Evolutionary conservation across 1,140 invertebrate genomes (phyloP), one percentile per base, ranked within the genome.

Genomic region (Megathymus violae): DNA sequence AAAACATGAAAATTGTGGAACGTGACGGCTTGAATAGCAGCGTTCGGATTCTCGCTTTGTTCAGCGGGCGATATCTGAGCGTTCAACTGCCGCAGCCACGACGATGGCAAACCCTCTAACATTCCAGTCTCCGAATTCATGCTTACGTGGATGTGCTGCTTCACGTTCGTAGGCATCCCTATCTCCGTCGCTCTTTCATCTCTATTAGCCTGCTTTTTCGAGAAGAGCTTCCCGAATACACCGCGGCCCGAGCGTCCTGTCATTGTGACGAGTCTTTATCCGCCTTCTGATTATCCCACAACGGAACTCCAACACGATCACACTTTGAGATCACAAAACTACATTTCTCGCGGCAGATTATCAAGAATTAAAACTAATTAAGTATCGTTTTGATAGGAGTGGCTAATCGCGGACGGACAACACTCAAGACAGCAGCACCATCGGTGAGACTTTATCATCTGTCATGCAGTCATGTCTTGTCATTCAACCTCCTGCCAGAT

Each of bases 41-140:
- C 97, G 71, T 96, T 94, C 1, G 98, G 97, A 92, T 99, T 97
- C 76, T 98, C 94, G 82, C 96, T 94, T 86, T 98, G 97, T 85
- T 99, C 98, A 41, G 94, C 94, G 67, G 94, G 94, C 27, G 96
- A 96, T 67, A 99, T 97, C 85, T 98, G 97, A 36, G 95, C 94
- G 76, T 97, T 95, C 56, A 99, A 92, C 40, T 98, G 91, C 36
- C 94, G 91, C 19, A 95, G 88, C 97, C 97, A 97, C 25, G 96
- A 92, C 14, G 93, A 92, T 0, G 96, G 96, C 13, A 97, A 88
- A 3, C 96, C 97, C 76, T 96, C 95, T 62, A 97, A 83, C 78
- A 95, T 93, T 1, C 96, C 96, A 0, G 96, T 96, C 69, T 94
- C 91, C 2, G 93, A 92, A 80, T 97, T 96, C 69, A 94, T 95